Percentiles rank a stretch among this genome's conserved stretches.
These are phyloP conservation scores for Zele albiditarsus DNA, from an alignment of 2,888 invertebrate species.

Conservation along the genomic window DNA sequence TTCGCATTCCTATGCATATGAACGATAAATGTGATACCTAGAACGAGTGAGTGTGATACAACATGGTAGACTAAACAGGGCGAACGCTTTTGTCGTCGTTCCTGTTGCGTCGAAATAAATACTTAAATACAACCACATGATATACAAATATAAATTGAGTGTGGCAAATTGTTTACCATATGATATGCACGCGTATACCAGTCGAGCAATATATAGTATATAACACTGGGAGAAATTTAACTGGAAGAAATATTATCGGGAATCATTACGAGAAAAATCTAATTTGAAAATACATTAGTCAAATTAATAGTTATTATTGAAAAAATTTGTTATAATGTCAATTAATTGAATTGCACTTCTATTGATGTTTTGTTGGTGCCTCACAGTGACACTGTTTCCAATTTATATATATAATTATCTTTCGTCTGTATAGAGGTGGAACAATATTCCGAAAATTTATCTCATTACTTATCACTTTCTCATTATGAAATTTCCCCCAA, in stretches of 20 bases:
- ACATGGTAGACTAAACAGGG: slow-evolving; percentile 25
- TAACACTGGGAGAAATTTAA: not conserved
- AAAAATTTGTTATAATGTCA: too few species aligned
- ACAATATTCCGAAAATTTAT: too few species aligned
- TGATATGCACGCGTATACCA: not conserved
- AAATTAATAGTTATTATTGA: too few species aligned
- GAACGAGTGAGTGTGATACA: not conserved
- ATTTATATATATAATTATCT: too few species aligned
- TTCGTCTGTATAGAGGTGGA: too few species aligned
- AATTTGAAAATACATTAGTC: too few species aligned
- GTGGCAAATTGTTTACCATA: not conserved
- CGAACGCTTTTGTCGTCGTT: not conserved
- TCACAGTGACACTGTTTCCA: too few species aligned
- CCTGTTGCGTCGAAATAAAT: slow-evolving; percentile 15
- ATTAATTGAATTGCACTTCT: too few species aligned
- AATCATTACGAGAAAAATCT: too few species aligned
- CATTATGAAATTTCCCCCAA: too few species aligned
- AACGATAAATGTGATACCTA: slow-evolving; percentile 9
- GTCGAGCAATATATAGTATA: not conserved
- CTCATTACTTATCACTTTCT: too few species aligned
- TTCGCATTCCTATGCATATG: not conserved
- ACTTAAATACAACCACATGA: not conserved
- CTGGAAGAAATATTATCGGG: not conserved
- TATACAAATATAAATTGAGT: not conserved
- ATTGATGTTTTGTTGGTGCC: too few species aligned